Percentiles rank a stretch among this genome's conserved stretches.
These are phyloP conservation scores for Mandrillus leucophaeus DNA, from an alignment of 2,113 vertebrate species.

Conservation along the genomic window DNA sequence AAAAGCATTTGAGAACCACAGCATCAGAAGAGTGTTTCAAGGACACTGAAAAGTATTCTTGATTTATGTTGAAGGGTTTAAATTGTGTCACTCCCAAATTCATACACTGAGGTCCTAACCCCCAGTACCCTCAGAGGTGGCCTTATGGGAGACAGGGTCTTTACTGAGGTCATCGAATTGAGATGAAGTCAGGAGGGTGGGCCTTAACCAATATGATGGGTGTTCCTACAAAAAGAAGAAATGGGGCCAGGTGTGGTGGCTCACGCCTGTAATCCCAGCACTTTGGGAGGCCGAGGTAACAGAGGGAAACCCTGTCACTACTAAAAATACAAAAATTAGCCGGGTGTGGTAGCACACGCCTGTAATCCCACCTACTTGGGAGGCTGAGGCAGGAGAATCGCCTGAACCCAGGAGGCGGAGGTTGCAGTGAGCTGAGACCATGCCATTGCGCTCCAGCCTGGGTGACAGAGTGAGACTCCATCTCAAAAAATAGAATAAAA, in stretches of 20 bases:
- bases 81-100: background rate
- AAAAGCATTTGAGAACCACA: background rate
- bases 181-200: background rate
- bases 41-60: background rate
- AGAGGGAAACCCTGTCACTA: no score
- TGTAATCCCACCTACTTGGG: no score
- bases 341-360: no score
- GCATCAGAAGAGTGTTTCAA: background rate
- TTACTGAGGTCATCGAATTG: background rate
- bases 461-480: no score
- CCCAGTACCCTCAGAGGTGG: background rate
- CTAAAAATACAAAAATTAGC: no score
- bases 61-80: background rate
- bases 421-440: no score
- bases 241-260: background rate
- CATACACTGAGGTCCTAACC: background rate
- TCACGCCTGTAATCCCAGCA: no score
- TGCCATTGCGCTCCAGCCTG: no score
- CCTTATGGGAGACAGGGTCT: background rate
- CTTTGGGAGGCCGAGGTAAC: no score
- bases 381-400: no score
- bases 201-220: background rate
- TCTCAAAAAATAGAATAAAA: no score
- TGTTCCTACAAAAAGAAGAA: background rate
- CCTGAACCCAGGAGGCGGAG: no score